These are phyloP conservation scores for Chromobotia macracanthus DNA, from an alignment of 2,797 vertebrate species.

Conservation along the genomic window DNA sequence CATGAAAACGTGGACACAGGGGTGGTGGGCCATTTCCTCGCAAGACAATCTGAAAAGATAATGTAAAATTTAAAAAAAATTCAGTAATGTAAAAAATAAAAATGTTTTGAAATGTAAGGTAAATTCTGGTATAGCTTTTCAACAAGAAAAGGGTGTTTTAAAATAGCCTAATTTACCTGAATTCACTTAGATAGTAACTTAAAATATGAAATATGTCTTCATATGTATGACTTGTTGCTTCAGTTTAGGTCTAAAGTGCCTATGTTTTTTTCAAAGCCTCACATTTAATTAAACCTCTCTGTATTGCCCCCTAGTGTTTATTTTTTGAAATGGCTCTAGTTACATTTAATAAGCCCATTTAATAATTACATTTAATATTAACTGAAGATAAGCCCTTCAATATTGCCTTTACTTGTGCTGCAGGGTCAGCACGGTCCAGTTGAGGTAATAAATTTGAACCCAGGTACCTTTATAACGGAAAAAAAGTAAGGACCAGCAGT, in stretches of 20 bases:
- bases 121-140: too few species aligned
- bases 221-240: not conserved
- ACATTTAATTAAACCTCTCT: conserved; percentile 33
- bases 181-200: not conserved
- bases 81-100: not conserved
- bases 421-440: not conserved
- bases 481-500: conserved; percentile 17
- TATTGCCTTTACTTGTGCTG: not conserved
- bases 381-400: not conserved
- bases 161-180: too few species aligned
- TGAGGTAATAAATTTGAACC: not conserved
- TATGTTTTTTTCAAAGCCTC: not conserved
- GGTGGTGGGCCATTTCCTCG: conserved; percentile 15
- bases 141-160: too few species aligned
- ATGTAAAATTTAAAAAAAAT: not conserved
- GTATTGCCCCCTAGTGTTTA: conserved; percentile 71
- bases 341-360: too few species aligned
- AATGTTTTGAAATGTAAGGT: not conserved
- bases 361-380: too few species aligned
- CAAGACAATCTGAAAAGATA: conserved; percentile 54
- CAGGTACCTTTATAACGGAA: not conserved
- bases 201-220: too few species aligned
- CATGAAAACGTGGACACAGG: conserved; percentile 72
- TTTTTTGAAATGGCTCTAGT: not conserved
- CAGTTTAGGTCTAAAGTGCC: not conserved